Percentiles rank a stretch among this genome's conserved stretches.
Conservation (phyloP, 2,113 vertebrate genomes). For the Tragelaphus strepsiceros region DNA sequence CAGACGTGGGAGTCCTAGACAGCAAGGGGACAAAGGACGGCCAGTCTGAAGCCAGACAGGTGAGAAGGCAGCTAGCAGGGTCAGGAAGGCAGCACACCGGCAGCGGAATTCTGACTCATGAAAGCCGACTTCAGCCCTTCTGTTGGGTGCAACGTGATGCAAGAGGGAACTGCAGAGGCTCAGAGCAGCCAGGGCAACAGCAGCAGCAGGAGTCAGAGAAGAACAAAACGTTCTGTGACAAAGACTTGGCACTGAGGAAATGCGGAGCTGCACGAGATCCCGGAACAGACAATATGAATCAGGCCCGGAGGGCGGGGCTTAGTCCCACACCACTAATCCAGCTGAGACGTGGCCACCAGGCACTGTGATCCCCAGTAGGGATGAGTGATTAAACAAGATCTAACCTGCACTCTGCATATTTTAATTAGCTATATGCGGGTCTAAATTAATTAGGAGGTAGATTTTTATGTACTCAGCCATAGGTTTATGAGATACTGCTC, state of each 20-base stretch:
- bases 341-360: background rate
- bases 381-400: constrained; percentile 50
- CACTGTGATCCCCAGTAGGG: background rate
- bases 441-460: constrained; percentile 56
- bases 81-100: background rate
- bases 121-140: background rate
- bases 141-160: background rate
- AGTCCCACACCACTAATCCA: background rate
- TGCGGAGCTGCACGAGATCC: background rate
- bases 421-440: constrained; percentile 39
- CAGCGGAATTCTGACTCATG: background rate
- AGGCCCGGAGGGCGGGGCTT: background rate
- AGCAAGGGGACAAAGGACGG: background rate
- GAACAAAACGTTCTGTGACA: background rate
- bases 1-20: background rate
- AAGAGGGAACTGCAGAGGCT: background rate
- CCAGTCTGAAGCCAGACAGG: background rate
- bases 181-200: background rate
- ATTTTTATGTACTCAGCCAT: background rate
- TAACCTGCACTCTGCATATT: constrained; percentile 49
- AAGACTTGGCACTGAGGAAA: background rate
- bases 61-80: background rate
- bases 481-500: constrained; percentile 16
- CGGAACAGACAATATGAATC: background rate
- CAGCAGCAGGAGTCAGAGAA: background rate